Percentiles rank a stretch among this genome's conserved stretches.
phyloP scores from a whole-genome alignment of 1,140 invertebrate genomes.

The Zaprionus davidi region DNA sequence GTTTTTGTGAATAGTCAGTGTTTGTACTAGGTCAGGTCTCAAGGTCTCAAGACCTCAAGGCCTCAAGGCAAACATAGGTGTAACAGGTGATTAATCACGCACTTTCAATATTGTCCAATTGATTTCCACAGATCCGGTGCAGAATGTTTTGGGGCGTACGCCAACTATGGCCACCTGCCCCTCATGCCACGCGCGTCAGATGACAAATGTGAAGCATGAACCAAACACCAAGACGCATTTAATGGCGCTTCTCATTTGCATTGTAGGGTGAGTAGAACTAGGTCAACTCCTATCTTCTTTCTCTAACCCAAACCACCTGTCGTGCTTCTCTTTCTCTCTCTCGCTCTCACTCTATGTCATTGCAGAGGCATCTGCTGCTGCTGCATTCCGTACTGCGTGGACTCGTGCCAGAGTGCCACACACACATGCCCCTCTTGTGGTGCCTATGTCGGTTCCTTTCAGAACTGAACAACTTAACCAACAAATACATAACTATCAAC shows the following conservation, averaged over 20 bases:
- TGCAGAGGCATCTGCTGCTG: conserved; percentile 84
- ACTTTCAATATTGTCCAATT: conserved; percentile 1
- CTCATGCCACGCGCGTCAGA: conserved; percentile 45
- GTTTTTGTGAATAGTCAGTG: conserved; percentile 42
- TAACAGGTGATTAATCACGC: not conserved
- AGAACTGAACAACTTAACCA: conserved; percentile 38
- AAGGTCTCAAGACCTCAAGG: not conserved
- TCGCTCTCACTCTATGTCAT: not conserved
- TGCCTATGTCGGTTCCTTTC: conserved; percentile 86
- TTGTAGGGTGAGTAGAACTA: conserved; percentile 85
- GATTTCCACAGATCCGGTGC: conserved; percentile 1
- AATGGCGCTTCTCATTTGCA: conserved; percentile 86
- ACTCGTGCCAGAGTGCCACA: conserved; percentile 86
- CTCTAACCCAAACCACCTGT: not conserved
- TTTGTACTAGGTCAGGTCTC: not conserved
- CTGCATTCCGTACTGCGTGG: conserved; percentile 88
- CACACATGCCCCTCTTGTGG: conserved; percentile 88
- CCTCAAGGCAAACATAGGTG: not conserved
- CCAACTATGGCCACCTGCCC: conserved; percentile 55
- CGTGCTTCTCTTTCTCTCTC: not conserved
- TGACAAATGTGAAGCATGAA: conserved; percentile 60
- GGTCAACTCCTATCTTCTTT: too few species aligned
- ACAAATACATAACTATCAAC: not conserved
- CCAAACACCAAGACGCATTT: conserved; percentile 87
- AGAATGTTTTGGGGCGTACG: conserved; percentile 41